These are phyloP conservation scores for Plestiodon gilberti DNA, from an alignment of 2,113 vertebrate species.

Conservation along the genomic window DNA sequence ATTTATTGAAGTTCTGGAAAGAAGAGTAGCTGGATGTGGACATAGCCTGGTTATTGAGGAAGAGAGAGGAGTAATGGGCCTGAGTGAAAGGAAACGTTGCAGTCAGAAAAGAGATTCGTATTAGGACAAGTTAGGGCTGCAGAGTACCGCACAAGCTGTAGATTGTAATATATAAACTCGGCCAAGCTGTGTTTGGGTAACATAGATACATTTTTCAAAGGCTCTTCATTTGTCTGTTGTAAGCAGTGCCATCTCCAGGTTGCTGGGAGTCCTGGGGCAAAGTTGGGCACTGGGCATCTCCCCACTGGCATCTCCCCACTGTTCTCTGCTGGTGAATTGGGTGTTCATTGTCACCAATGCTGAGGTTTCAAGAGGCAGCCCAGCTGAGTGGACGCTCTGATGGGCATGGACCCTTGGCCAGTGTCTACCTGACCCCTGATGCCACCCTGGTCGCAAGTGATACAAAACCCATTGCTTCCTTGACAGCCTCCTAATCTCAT, in stretches of 20 bases:
- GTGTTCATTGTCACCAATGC: too few species aligned
- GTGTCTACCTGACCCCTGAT: too few species aligned
- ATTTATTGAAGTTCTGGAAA: not conserved
- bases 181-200: not conserved
- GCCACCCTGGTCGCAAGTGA: not conserved
- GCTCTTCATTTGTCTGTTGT: not conserved
- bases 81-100: not conserved
- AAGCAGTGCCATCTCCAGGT: too few species aligned
- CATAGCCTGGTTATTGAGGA: not conserved
- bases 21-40: not conserved
- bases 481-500: not conserved
- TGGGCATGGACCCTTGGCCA: too few species aligned
- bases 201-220: not conserved
- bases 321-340: too few species aligned
- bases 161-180: not conserved
- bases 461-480: not conserved
- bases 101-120: not conserved
- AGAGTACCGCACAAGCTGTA: not conserved
- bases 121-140: not conserved
- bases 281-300: too few species aligned
- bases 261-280: too few species aligned
- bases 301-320: too few species aligned
- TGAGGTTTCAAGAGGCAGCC: too few species aligned
- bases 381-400: too few species aligned
- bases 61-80: not conserved